Evolutionary conservation across 92 coral and sea anemone genomes (phyloP).

Genomic region (Pocillopora meandrina): DNA sequence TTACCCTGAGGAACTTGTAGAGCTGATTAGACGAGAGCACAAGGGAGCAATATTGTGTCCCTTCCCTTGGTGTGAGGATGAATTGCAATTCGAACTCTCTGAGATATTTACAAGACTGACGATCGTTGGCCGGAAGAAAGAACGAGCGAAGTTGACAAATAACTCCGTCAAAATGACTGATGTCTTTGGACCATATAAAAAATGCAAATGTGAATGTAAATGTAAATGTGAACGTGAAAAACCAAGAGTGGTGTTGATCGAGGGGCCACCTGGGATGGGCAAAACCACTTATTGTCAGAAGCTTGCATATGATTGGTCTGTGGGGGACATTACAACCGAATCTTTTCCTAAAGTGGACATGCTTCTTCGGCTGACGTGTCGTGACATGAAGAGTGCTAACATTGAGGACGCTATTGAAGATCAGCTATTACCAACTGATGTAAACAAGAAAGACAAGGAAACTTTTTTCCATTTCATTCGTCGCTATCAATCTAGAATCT

Average conservation of each 20-base stretch:
- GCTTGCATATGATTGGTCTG: constrained; percentile 36
- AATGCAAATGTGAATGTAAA: no score
- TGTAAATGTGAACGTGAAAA: background rate
- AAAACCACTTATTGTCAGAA: constrained; percentile 30
- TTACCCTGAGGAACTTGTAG: no score
- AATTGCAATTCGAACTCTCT: no score
- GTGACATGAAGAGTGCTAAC: no score
- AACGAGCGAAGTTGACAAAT: background rate
- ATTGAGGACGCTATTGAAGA: background rate
- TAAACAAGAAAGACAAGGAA: background rate
- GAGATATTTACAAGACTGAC: no score
- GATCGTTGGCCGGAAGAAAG: no score
- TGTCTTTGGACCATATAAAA: background rate
- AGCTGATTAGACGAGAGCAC: no score
- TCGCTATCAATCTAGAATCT: constrained; percentile 7
- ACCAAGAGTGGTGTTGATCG: constrained; percentile 21
- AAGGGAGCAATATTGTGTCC: no score
- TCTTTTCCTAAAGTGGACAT: background rate
- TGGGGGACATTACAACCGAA: background rate
- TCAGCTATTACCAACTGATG: constrained; percentile 19
- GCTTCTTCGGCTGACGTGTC: no score
- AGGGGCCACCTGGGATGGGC: constrained; percentile 31
- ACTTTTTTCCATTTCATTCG: constrained; percentile 9
- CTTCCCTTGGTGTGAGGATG: no score
- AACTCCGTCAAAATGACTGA: constrained; percentile 8